Evolutionary conservation across 2,113 vertebrate genomes (phyloP).

Genomic region (Actinemys pallida): DNA sequence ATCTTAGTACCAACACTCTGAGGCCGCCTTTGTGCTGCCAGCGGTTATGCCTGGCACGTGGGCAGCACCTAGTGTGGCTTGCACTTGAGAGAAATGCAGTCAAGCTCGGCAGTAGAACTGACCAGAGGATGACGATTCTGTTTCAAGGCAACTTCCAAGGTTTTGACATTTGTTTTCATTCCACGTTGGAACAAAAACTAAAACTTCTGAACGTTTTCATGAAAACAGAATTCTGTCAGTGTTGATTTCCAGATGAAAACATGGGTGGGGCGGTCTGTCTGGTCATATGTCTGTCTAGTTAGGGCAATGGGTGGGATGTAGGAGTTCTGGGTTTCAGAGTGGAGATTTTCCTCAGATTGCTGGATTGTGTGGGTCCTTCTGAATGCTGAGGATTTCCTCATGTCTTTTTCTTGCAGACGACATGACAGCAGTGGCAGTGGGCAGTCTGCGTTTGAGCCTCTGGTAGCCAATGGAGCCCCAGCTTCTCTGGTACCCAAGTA

Average conservation of each 20-base stretch:
- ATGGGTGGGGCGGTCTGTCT: neutral
- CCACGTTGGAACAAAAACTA: neutral
- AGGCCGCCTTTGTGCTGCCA: too few species aligned
- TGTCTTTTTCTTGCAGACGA: slow-evolving; percentile 78
- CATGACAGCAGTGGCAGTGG: slow-evolving; percentile 90
- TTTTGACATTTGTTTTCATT: neutral
- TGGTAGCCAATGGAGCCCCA: slow-evolving; percentile 88
- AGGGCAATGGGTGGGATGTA: neutral
- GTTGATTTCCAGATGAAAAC: neutral
- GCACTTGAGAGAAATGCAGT: neutral
- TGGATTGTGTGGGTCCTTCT: neutral
- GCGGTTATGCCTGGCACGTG: too few species aligned
- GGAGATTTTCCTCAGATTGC: neutral
- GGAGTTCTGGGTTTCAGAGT: neutral
- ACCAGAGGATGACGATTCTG: neutral
- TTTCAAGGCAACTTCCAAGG: neutral
- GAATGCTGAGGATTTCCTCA: neutral
- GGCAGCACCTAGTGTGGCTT: neutral
- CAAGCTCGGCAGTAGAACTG: neutral
- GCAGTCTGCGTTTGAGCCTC: slow-evolving; percentile 88
- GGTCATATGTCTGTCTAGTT: neutral
- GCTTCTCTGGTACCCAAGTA: slow-evolving; percentile 92
- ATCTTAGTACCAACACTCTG: rapidly evolving
- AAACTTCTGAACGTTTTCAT: neutral
- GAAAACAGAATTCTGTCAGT: neutral